A percentile compares a stretch with the other conserved stretches of the same genome.
phyloP scores from a whole-genome alignment of 2,113 vertebrate genomes.

The Microtus montanus region DNA sequence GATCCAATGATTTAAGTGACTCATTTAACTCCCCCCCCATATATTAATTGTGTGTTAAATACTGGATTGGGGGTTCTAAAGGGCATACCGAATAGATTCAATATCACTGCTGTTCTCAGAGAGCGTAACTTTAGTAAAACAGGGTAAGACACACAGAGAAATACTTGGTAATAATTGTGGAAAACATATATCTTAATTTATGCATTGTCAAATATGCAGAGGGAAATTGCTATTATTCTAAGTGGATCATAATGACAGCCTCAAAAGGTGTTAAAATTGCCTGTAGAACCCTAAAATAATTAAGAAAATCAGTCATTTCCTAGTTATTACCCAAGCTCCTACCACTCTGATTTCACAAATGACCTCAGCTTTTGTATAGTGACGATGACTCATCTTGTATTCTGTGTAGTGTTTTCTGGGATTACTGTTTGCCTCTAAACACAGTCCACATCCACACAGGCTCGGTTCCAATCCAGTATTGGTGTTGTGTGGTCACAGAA shows the following conservation, averaged over 20 bases:
- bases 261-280: slow-evolving; percentile 77
- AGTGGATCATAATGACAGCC: slow-evolving; percentile 68
- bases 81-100: not conserved
- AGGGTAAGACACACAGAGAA: not conserved
- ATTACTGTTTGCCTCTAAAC: slow-evolving; percentile 68
- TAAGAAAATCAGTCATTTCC: slow-evolving; percentile 80
- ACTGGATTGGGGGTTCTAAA: not conserved
- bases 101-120: slow-evolving; percentile 27
- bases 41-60: slow-evolving; percentile 4
- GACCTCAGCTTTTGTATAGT: slow-evolving; percentile 62
- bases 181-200: slow-evolving; percentile 71
- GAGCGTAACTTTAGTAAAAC: slow-evolving; percentile 56
- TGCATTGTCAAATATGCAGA: slow-evolving; percentile 80
- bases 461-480: slow-evolving; percentile 57
- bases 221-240: slow-evolving; percentile 75
- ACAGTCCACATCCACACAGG: slow-evolving; percentile 66
- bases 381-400: slow-evolving; percentile 68
- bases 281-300: slow-evolving; percentile 68
- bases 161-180: slow-evolving; percentile 50
- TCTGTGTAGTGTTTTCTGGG: slow-evolving; percentile 61
- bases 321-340: slow-evolving; percentile 59
- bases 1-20: not conserved
- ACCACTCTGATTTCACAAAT: slow-evolving; percentile 53
- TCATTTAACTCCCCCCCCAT: not conserved
- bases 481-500: slow-evolving; percentile 64